phyloP scores from a whole-genome alignment of 2,888 invertebrate genomes.

The Trichopria drosophilae region DNA sequence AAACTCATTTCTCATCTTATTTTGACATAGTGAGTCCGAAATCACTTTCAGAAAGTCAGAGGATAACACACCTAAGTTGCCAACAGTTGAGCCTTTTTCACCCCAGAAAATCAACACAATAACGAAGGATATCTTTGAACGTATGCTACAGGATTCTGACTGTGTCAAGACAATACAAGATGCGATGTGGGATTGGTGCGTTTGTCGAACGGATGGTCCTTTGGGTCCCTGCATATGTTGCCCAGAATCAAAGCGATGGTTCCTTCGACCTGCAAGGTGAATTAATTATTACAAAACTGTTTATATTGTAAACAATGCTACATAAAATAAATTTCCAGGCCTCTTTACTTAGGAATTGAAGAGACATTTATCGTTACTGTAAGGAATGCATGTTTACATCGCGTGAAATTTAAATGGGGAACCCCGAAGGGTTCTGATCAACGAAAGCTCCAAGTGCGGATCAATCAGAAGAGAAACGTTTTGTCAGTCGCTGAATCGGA shows the following conservation, averaged over 20 bases:
- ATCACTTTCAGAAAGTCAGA: too few species aligned
- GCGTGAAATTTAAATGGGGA: constrained; percentile 38
- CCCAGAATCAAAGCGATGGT: not conserved
- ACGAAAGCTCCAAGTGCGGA: constrained; percentile 43
- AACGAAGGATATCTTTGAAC: too few species aligned
- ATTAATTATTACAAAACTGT: not conserved
- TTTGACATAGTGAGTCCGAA: too few species aligned
- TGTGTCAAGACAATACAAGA: not conserved
- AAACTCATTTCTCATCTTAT: too few species aligned
- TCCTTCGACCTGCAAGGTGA: constrained; percentile 34
- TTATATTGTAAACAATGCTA: not conserved
- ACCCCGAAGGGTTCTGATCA: constrained; percentile 47
- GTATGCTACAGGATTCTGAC: too few species aligned
- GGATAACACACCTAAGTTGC: too few species aligned
- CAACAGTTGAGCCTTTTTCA: too few species aligned
- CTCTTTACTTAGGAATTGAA: constrained; percentile 45
- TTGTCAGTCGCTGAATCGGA: constrained; percentile 37
- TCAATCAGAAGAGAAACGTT: constrained; percentile 47
- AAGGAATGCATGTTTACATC: constrained; percentile 43
- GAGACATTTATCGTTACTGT: constrained; percentile 43
- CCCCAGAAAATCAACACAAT: too few species aligned
- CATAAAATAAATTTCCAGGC: constrained; percentile 20
- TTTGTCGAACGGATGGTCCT: too few species aligned
- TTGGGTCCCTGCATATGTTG: too few species aligned
- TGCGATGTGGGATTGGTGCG: too few species aligned